Evolutionary conservation across 2,113 vertebrate species (phyloP).

Genomic region (Tetraodon nigroviridis): DNA sequence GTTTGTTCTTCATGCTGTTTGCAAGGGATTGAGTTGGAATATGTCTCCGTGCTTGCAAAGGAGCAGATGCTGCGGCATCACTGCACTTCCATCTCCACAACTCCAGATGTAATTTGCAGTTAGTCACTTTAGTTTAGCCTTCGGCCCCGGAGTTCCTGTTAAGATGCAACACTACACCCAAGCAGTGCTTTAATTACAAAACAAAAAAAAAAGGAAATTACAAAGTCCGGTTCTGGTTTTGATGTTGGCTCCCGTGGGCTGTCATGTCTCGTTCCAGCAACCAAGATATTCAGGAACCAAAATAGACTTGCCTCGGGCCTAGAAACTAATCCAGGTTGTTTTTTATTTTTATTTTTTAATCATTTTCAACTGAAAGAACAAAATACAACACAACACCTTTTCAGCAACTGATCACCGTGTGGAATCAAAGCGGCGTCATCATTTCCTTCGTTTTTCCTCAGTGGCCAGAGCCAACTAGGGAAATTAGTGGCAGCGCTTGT

Average conservation of each 20-base stretch:
- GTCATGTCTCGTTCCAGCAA: slow-evolving; percentile 31
- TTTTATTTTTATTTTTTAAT: slow-evolving; percentile 13
- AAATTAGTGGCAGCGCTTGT: slow-evolving; percentile 36
- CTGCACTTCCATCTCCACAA: slow-evolving; percentile 3
- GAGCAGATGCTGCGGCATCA: slow-evolving; percentile 5
- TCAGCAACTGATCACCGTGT: slow-evolving; percentile 6
- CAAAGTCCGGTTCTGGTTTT: slow-evolving; percentile 33
- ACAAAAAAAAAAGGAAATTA: slow-evolving; percentile 11
- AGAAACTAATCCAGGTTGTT: slow-evolving; percentile 30
- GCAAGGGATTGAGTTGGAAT: background rate
- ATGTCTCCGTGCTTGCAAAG: background rate
- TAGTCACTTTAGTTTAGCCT: slow-evolving; percentile 4
- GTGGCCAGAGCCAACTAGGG: slow-evolving; percentile 28
- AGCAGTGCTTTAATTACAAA: background rate
- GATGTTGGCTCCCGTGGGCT: slow-evolving; percentile 31
- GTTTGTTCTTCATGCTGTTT: slow-evolving; percentile 1
- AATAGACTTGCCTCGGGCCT: slow-evolving; percentile 38
- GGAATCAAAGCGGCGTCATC: slow-evolving; percentile 44
- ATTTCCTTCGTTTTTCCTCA: slow-evolving; percentile 39
- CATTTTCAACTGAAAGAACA: slow-evolving; percentile 23
- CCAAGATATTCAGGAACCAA: slow-evolving; percentile 47
- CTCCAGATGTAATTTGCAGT: slow-evolving; percentile 21
- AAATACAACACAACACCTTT: slow-evolving; percentile 2
- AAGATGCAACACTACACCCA: slow-evolving; percentile 18
- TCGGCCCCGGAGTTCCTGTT: slow-evolving; percentile 5